Percentiles rank a stretch among this genome's conserved stretches.
phyloP scores from a whole-genome alignment of 2,113 vertebrate genomes.

The Trematocara variabile region DNA sequence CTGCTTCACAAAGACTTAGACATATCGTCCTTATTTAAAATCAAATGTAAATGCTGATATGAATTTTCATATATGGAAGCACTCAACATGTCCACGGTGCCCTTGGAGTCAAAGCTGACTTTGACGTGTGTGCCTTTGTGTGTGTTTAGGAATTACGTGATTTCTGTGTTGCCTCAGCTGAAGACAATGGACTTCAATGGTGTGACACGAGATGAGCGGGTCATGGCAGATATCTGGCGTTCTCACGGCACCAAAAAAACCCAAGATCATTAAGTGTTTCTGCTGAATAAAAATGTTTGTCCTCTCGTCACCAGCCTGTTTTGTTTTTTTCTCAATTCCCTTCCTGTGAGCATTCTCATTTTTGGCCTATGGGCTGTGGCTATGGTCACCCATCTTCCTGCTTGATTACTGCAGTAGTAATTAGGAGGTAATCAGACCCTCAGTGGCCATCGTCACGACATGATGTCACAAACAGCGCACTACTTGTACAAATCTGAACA shows the following conservation, averaged over 20 bases:
- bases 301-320: not conserved
- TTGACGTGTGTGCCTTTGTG: not conserved
- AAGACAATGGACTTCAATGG: conserved; percentile 81
- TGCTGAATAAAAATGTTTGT: not conserved
- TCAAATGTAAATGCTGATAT: not conserved
- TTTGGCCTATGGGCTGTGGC: not conserved
- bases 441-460: not conserved
- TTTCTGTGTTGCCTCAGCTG: conserved; percentile 72
- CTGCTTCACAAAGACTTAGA: not conserved
- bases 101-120: not conserved
- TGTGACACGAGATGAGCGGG: conserved; percentile 74
- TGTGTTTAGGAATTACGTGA: conserved; percentile 68
- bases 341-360: not conserved
- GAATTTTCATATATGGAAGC: not conserved
- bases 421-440: not conserved
- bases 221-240: conserved; percentile 66
- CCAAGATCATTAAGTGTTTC: not conserved
- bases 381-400: not conserved
- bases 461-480: not conserved
- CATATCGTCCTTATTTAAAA: not conserved
- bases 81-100: not conserved
- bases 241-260: conserved; percentile 6
- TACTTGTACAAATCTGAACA: not conserved
- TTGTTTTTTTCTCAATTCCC: not conserved
- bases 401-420: not conserved